These are phyloP conservation scores for Lathronympha strigana DNA, from an alignment of 2,888 invertebrate genomes.

Conservation along the genomic window DNA sequence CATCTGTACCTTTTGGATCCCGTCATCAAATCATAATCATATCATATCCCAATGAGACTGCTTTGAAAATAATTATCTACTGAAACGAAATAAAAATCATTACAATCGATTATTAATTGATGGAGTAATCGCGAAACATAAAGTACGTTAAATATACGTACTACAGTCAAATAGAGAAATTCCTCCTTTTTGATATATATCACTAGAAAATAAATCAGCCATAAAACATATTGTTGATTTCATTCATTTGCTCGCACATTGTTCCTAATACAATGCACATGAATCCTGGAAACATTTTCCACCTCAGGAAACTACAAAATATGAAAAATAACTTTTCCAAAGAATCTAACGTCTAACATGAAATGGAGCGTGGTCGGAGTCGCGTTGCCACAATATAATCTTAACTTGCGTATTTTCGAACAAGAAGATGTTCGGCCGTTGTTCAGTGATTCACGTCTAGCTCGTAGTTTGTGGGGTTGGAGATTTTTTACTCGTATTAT, in stretches of 20 bases:
- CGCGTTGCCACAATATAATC: constrained; percentile 28
- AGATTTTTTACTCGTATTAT: constrained; percentile 11
- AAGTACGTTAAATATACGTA: too few relatives aligned
- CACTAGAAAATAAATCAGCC: not conserved
- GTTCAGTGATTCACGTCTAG: constrained; percentile 23
- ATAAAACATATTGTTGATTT: not conserved
- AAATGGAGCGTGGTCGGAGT: constrained; percentile 27
- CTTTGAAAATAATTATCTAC: too few relatives aligned
- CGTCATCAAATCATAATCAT: too few relatives aligned
- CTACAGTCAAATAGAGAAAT: too few relatives aligned
- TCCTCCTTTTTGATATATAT: too few relatives aligned
- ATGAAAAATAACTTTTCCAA: constrained; percentile 25
- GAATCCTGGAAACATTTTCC: constrained; percentile 14
- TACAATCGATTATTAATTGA: too few relatives aligned
- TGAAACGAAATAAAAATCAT: too few relatives aligned
- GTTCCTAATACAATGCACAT: constrained; percentile 16
- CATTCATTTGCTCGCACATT: constrained; percentile 6
- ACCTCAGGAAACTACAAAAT: constrained; percentile 17
- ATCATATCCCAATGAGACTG: too few relatives aligned
- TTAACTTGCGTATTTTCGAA: constrained; percentile 33
- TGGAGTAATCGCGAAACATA: too few relatives aligned
- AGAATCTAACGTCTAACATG: constrained; percentile 27
- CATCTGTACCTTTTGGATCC: too few relatives aligned
- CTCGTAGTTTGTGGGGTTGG: constrained; percentile 15
- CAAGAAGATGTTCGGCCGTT: constrained; percentile 28